Conservation (phyloP, 2,113 vertebrate genomes). For the Phalacrocorax carbo region DNA sequence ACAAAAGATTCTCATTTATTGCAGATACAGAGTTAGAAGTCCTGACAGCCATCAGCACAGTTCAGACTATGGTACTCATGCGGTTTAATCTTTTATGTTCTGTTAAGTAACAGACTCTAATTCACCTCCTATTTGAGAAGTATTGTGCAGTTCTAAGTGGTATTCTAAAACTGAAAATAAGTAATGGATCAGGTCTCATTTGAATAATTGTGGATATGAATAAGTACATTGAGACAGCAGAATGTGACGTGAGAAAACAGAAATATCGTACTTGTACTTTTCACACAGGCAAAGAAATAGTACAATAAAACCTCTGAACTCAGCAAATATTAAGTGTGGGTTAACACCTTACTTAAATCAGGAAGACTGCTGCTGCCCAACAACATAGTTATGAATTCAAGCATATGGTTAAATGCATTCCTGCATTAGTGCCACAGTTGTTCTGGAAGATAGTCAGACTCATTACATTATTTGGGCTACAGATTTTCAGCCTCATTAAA, state of each 20-base stretch:
- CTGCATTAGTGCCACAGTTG: background rate
- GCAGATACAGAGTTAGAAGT: background rate
- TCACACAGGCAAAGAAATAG: background rate
- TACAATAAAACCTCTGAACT: background rate
- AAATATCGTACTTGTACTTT: background rate
- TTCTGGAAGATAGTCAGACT: conserved; percentile 32
- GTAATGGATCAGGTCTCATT: background rate
- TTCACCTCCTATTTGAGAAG: background rate
- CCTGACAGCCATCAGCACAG: background rate
- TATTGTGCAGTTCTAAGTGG: background rate
- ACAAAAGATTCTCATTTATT: background rate
- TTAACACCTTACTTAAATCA: background rate
- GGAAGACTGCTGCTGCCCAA: background rate
- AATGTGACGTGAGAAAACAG: background rate
- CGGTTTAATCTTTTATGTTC: background rate
- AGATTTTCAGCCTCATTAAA: conserved; percentile 61
- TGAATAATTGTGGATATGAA: background rate
- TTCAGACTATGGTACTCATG: background rate
- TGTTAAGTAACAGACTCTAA: background rate
- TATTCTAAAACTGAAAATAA: conserved; percentile 9
- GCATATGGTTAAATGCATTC: conserved; percentile 8
- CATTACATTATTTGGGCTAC: conserved; percentile 18
- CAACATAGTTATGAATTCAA: background rate
- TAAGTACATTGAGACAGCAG: background rate
- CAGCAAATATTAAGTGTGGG: background rate